phyloP scores from a whole-genome alignment of 2,113 vertebrate species.

The Colistium nudipinnis region DNA sequence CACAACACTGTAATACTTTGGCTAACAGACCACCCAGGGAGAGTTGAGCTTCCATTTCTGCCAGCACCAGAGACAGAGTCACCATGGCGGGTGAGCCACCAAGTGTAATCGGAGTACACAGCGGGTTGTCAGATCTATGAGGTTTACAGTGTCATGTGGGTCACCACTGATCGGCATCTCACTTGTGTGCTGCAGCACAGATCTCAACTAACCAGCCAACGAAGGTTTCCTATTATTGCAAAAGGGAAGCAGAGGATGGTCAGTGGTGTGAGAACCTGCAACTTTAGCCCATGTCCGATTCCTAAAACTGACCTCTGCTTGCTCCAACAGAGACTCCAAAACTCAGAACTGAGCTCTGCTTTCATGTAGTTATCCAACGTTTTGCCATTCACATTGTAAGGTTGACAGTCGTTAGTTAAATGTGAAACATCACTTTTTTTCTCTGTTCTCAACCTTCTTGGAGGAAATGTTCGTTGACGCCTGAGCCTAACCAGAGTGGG shows the following conservation, averaged over 20 bases:
- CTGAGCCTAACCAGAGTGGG: conserved; percentile 8
- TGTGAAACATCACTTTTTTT: no score
- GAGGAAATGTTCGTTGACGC: background rate
- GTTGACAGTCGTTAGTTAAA: background rate
- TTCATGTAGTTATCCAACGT: no score
- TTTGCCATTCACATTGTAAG: background rate
- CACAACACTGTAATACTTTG: background rate
- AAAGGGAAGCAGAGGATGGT: conserved; percentile 59
- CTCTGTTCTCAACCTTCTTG: no score
- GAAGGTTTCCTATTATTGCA: conserved; percentile 68
- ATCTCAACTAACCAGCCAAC: conserved; percentile 63
- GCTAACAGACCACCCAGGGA: background rate
- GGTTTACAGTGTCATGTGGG: conserved; percentile 61
- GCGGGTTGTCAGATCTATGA: conserved; percentile 54
- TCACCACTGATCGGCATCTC: conserved; percentile 61
- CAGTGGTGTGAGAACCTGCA: conserved; percentile 33
- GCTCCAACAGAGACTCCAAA: background rate
- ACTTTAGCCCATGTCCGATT: conserved; percentile 16
- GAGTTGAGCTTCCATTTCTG: background rate
- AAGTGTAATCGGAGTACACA: conserved; percentile 42
- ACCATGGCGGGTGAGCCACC: conserved; percentile 5
- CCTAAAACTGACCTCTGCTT: conserved; percentile 14
- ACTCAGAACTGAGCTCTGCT: conserved; percentile 9
- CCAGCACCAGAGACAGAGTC: conserved; percentile 20
- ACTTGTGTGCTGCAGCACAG: conserved; percentile 33